Conservation (phyloP, 2,888 invertebrate species). For the Drosophila merina region DNA sequence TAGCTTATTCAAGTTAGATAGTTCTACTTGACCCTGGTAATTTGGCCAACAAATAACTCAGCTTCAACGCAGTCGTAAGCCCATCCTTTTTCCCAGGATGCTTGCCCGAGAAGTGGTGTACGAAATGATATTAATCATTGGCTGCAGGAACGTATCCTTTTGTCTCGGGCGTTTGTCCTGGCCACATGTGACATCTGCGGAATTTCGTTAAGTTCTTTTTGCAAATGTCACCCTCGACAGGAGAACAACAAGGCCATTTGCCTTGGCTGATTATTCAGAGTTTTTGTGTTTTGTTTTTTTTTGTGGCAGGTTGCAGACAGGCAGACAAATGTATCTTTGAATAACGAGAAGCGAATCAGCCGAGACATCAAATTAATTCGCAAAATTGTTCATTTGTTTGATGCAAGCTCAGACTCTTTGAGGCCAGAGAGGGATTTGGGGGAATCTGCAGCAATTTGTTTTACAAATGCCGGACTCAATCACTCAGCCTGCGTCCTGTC, state of each 20-base stretch:
- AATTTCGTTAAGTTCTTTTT: slow-evolving; percentile 24
- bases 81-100: slow-evolving; percentile 5
- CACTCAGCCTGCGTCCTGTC: slow-evolving; percentile 39
- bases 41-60: slow-evolving; percentile 3
- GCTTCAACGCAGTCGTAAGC: slow-evolving; percentile 7
- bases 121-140: slow-evolving; percentile 51
- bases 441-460: slow-evolving; percentile 52
- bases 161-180: slow-evolving; percentile 27
- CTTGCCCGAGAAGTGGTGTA: slow-evolving; percentile 9
- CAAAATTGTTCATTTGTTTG: slow-evolving; percentile 39
- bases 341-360: slow-evolving; percentile 33
- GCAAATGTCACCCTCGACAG: neutral
- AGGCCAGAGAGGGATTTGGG: slow-evolving; percentile 23
- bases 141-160: slow-evolving; percentile 24
- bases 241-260: slow-evolving; percentile 24
- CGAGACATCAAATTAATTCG: slow-evolving; percentile 50
- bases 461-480: slow-evolving; percentile 60
- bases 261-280: slow-evolving; percentile 33
- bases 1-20: slow-evolving; percentile 17
- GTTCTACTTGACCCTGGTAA: slow-evolving; percentile 7
- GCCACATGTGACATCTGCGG: slow-evolving; percentile 43
- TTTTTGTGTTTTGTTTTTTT: slow-evolving; percentile 8
- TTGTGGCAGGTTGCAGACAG: slow-evolving; percentile 22
- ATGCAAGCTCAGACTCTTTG: neutral
- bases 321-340: slow-evolving; percentile 39